Conservation (phyloP, 2,113 vertebrate genomes). For the Puntigrus tetrazona region DNA sequence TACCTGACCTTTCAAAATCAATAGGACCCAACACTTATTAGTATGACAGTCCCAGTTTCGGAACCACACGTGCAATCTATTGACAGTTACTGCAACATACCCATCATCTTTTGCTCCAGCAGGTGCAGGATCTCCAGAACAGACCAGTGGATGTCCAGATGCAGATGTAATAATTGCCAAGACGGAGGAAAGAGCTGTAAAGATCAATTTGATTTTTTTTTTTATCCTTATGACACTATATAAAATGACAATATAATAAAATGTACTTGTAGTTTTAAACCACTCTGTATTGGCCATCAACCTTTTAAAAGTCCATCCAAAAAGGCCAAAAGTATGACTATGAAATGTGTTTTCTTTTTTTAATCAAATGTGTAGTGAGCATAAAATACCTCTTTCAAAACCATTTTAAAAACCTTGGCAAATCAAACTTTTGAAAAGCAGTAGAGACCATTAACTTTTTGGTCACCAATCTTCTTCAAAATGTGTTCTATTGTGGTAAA, state of each 20-base stretch:
- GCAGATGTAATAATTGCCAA: constrained; percentile 94
- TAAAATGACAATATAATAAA: background rate
- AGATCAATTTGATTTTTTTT: constrained; percentile 9
- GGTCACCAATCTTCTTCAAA: background rate
- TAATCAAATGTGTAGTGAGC: background rate
- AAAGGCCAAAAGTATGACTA: background rate
- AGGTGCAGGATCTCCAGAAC: constrained; percentile 89
- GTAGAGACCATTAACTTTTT: too few species aligned
- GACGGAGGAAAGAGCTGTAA: constrained; percentile 88
- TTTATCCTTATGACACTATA: background rate
- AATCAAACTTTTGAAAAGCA: background rate
- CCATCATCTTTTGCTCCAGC: constrained; percentile 84
- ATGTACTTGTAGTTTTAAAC: background rate
- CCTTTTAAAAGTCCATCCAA: background rate
- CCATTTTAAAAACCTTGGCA: background rate
- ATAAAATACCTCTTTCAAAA: background rate
- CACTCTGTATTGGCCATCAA: background rate
- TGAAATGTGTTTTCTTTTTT: background rate
- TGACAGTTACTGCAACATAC: constrained; percentile 68
- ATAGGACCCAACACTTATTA: background rate
- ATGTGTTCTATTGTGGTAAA: background rate
- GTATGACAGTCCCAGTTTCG: background rate
- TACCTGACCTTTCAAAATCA: constrained; percentile 82
- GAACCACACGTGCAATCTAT: background rate
- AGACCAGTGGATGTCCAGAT: constrained; percentile 92